phyloP scores from a whole-genome alignment of 2,797 vertebrate species.

The Sebastiscus tertius region DNA sequence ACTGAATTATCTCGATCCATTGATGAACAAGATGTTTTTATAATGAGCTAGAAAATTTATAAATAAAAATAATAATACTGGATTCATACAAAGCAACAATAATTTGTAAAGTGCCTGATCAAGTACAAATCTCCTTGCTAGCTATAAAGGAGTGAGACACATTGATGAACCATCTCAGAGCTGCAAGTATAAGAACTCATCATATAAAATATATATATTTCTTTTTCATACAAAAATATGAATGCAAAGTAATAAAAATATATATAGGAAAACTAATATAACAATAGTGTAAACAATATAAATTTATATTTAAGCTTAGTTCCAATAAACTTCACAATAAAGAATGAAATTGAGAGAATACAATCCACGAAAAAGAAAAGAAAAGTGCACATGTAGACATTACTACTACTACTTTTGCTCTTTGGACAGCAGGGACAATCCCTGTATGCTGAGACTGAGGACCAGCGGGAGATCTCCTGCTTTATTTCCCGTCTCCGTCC shows the following conservation, averaged over 20 bases:
- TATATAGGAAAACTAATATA: background rate
- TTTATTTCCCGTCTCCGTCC: constrained; percentile 58
- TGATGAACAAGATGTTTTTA: background rate
- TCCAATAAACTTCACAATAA: background rate
- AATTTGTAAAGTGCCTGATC: background rate
- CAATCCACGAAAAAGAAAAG: background rate
- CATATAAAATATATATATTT: background rate
- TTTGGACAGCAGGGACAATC: constrained; percentile 72
- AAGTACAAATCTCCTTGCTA: background rate
- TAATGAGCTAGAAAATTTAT: background rate
- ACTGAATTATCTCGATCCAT: background rate
- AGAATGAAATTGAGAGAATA: constrained; percentile 12
- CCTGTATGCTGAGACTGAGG: constrained; percentile 83
- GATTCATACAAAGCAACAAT: background rate
- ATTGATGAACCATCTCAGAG: background rate
- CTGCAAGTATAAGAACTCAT: background rate
- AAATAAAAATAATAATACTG: background rate
- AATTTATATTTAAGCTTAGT: background rate
- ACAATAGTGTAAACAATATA: background rate
- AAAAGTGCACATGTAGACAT: background rate
- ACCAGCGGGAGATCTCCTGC: constrained; percentile 70
- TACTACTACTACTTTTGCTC: background rate
- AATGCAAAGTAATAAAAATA: constrained; percentile 1
- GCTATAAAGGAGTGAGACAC: background rate
- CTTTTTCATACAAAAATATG: constrained; percentile 17